Conservation (phyloP, 1,140 invertebrate genomes). For the Conus betulinus region DNA sequence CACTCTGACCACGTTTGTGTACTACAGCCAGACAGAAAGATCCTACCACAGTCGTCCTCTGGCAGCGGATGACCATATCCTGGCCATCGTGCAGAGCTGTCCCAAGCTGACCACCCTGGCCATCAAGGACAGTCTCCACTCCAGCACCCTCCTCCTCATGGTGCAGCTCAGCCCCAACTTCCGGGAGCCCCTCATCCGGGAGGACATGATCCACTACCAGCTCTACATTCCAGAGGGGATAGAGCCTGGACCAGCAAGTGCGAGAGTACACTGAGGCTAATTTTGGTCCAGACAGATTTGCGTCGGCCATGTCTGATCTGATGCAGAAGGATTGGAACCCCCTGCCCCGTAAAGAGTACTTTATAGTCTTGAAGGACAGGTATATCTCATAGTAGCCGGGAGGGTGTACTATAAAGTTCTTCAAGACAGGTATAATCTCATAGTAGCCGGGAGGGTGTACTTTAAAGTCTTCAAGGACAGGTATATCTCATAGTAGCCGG, state of each 20-base stretch:
- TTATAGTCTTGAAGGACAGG: background rate
- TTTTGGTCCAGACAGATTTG: background rate
- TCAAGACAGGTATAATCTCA: no score
- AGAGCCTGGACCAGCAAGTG: background rate
- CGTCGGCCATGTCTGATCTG: background rate
- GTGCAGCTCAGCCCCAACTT: slow-evolving; percentile 16
- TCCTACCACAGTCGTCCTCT: background rate
- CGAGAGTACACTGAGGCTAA: background rate
- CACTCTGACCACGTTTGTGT: slow-evolving; percentile 4
- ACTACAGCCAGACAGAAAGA: background rate
- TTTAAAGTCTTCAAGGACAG: background rate
- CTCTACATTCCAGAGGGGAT: background rate
- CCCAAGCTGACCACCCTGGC: slow-evolving; percentile 14
- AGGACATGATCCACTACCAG: slow-evolving; percentile 12
- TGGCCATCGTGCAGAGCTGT: background rate
- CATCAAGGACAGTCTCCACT: slow-evolving; percentile 5
- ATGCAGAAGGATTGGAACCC: background rate
- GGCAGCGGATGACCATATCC: background rate
- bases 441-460: background rate
- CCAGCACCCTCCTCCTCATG: slow-evolving; percentile 26
- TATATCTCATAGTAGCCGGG: background rate
- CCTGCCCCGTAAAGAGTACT: slow-evolving; percentile 14
- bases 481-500: background rate
- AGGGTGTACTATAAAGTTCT: no score
- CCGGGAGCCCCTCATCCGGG: background rate